Percentiles rank a stretch among this genome's conserved stretches.
phyloP scores from a whole-genome alignment of 2,888 invertebrate species.

The Stegana nigrithorax region DNA sequence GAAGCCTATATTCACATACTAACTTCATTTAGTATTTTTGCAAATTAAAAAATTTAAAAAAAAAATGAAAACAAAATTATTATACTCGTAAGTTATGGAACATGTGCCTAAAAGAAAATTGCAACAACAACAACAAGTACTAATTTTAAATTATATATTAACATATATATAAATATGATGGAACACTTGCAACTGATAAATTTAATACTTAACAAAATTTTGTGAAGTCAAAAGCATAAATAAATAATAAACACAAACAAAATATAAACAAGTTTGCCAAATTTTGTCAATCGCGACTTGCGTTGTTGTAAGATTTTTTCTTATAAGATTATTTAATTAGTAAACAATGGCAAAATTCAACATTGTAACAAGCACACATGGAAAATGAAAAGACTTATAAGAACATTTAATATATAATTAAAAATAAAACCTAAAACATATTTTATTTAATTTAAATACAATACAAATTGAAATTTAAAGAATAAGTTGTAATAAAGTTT shows the following conservation, averaged over 20 bases:
- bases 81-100: slow-evolving; percentile 54
- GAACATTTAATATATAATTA: slow-evolving; percentile 11
- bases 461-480: not conserved
- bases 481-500: not conserved
- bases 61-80: slow-evolving; percentile 26
- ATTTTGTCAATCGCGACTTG: not conserved
- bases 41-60: not conserved
- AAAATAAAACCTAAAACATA: slow-evolving; percentile 6
- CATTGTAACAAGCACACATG: slow-evolving; percentile 53
- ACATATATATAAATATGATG: not conserved
- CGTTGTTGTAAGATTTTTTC: not conserved
- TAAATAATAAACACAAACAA: slow-evolving; percentile 10
- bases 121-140: slow-evolving; percentile 31
- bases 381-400: slow-evolving; percentile 58
- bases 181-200: slow-evolving; percentile 36
- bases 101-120: slow-evolving; percentile 56
- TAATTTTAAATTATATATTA: slow-evolving; percentile 3
- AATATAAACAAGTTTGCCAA: slow-evolving; percentile 19
- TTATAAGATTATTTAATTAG: slow-evolving; percentile 4
- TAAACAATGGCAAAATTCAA: slow-evolving; percentile 40
- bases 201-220: slow-evolving; percentile 29
- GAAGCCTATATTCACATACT: not conserved
- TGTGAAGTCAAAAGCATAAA: slow-evolving; percentile 14
- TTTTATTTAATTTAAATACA: slow-evolving; percentile 1
- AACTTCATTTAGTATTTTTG: slow-evolving; percentile 11